Evolutionary conservation across 2,888 invertebrate genomes (phyloP).

Genomic region (Caenorhabditis sp.): DNA sequence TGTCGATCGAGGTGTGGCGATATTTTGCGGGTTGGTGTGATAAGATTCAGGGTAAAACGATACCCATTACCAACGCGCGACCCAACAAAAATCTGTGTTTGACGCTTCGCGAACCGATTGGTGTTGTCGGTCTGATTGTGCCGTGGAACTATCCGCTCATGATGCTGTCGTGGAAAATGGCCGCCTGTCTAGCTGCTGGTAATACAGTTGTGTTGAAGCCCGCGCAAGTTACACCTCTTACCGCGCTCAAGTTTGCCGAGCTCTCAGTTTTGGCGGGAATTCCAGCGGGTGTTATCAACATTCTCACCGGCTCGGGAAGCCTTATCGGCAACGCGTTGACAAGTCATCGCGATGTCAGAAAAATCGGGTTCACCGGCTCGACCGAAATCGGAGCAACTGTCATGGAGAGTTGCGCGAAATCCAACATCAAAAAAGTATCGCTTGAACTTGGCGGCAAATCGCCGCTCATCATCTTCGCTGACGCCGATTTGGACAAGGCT

Average conservation of each 20-base stretch:
- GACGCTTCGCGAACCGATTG: constrained; percentile 79
- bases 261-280: constrained; percentile 88
- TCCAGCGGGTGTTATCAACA: constrained; percentile 91
- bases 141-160: constrained; percentile 98
- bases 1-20: constrained; percentile 95
- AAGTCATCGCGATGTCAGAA: constrained; percentile 77
- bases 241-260: constrained; percentile 93
- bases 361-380: constrained; percentile 94
- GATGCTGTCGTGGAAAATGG: constrained; percentile 99
- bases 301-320: constrained; percentile 76
- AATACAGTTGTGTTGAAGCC: constrained; percentile 96
- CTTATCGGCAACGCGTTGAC: constrained; percentile 45
- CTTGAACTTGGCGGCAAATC: constrained; percentile 95
- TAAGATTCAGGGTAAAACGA: constrained; percentile 86
- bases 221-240: constrained; percentile 84
- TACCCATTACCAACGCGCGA: constrained; percentile 89
- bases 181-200: constrained; percentile 92
- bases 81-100: constrained; percentile 88
- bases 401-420: constrained; percentile 87
- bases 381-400: constrained; percentile 89
- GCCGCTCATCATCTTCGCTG: constrained; percentile 89
- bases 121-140: constrained; percentile 88
- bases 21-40: constrained; percentile 96
- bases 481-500: constrained; percentile 91
- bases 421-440: constrained; percentile 92